A percentile compares a stretch with the other conserved stretches of the same genome.
Evolutionary conservation across 2,888 invertebrate genomes (phyloP).

Genomic region (Trichogramma dendrolimi): DNA sequence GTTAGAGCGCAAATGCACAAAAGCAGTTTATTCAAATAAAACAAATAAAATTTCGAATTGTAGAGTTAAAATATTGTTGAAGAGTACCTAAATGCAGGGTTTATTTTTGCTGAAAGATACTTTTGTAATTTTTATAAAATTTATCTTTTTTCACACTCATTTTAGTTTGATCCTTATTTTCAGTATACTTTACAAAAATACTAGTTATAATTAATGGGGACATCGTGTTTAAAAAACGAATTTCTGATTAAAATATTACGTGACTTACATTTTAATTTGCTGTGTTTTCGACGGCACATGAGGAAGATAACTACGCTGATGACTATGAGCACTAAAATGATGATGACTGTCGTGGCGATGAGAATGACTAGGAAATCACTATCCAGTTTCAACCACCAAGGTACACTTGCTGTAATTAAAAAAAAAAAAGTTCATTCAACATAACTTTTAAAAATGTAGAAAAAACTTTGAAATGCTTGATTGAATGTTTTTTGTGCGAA

Average conservation of each 20-base stretch:
- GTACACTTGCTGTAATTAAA: constrained; percentile 64
- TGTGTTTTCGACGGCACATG: constrained; percentile 77
- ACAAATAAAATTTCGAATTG: too few species aligned
- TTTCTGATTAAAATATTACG: background rate
- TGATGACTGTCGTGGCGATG: constrained; percentile 64
- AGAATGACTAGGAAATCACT: constrained; percentile 76
- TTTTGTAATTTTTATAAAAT: too few species aligned
- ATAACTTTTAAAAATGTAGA: too few species aligned
- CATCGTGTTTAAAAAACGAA: constrained; percentile 2
- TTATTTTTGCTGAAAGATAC: too few species aligned
- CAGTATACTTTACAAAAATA: too few species aligned
- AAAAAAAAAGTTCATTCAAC: background rate
- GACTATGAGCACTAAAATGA: constrained; percentile 69
- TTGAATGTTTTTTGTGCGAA: background rate
- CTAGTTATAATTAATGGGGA: too few species aligned
- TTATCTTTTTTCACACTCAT: too few species aligned
- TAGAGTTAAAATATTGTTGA: too few species aligned
- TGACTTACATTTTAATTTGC: constrained; percentile 74
- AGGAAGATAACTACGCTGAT: constrained; percentile 81
- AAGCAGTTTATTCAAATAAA: too few species aligned
- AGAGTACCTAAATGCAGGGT: too few species aligned
- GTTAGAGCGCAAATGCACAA: too few species aligned
- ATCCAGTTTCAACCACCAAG: constrained; percentile 76
- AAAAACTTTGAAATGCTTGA: background rate
- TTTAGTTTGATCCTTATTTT: too few species aligned